Base-by-base conservation (phyloP, 2,113 vertebrate species). In the Gallinago media region DNA sequence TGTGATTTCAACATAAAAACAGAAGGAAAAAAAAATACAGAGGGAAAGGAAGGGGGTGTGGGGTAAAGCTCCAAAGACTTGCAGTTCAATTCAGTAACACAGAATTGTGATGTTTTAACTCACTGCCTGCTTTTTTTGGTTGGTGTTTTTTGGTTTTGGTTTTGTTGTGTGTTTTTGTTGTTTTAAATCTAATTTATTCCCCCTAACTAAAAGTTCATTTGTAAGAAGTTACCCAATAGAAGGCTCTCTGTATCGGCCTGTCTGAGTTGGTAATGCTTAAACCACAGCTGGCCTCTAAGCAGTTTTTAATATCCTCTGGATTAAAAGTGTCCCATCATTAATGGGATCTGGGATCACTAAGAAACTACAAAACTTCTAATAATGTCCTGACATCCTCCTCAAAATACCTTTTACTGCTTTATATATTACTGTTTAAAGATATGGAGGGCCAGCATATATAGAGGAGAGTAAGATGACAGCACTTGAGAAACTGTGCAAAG, bases 1-100 rank as follows among this genome's bases (percentile, higher is more conserved):
- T 97, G 88, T 96, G 96, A 97, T 96, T 97, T 97, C 78, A 95
- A 97, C 96, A 95, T 85, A 95, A 93, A 98, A 94, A 94, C 91
- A 95, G 77, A 78, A 89, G 80, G 67, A 59, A 67, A 70, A 59
- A 70, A 85, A 92, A 95, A 91, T 81, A 86, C 29, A 74, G 86
- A 80, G 79, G 83, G 72, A 46, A 73, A 55, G 36, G 61, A 62
- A 44, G 8, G 27, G 21, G 15, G 8, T 23, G n/a, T 59, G 27
- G 9, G 8, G 52, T 90, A 92, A 88, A 85, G 52, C 77, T 90
- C 52, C 38, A 75, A 94, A 95, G 85, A 80, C 27, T 76, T 84
- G 36, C 83, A 66, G 85, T 96, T 97, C 73, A 54, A 73, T 97
- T 96, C 91, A 56, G 11, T 90, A 90, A 83, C 4, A 22, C 27